phyloP scores from a whole-genome alignment of 2,113 vertebrate species.

The Myanophis thanlyinensis region DNA sequence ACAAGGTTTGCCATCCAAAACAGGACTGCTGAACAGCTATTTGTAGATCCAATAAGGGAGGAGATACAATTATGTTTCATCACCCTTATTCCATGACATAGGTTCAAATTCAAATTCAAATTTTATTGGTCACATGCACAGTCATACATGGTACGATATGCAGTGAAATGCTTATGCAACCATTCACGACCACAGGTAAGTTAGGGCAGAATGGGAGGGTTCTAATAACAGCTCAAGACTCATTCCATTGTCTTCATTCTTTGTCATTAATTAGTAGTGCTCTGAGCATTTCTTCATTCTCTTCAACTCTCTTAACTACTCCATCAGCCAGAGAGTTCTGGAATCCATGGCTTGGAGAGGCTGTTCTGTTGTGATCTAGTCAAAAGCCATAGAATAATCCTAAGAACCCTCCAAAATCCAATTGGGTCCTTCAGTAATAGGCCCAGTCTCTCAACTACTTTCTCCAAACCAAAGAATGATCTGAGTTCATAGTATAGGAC shows the following conservation, averaged over 20 bases:
- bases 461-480: neutral
- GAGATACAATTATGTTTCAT: neutral
- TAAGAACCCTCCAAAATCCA: neutral
- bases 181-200: no score
- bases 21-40: neutral
- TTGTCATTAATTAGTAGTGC: neutral
- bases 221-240: neutral
- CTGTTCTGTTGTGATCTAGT: neutral
- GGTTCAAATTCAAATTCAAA: no score
- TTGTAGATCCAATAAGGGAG: neutral
- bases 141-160: no score
- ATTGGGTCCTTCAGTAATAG: neutral
- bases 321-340: neutral
- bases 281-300: neutral
- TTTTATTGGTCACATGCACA: no score
- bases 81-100: neutral
- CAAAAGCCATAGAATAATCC: neutral
- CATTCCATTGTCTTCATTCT: neutral
- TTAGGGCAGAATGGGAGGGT: no score
- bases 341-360: neutral
- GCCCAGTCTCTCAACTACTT: neutral
- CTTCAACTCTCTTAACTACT: neutral
- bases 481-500: neutral
- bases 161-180: no score
- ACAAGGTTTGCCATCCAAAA: no score